Percentiles rank a stretch among this genome's conserved stretches.
Evolutionary conservation across 2,113 vertebrate genomes (phyloP).

Genomic region (Terrapene triunguis): DNA sequence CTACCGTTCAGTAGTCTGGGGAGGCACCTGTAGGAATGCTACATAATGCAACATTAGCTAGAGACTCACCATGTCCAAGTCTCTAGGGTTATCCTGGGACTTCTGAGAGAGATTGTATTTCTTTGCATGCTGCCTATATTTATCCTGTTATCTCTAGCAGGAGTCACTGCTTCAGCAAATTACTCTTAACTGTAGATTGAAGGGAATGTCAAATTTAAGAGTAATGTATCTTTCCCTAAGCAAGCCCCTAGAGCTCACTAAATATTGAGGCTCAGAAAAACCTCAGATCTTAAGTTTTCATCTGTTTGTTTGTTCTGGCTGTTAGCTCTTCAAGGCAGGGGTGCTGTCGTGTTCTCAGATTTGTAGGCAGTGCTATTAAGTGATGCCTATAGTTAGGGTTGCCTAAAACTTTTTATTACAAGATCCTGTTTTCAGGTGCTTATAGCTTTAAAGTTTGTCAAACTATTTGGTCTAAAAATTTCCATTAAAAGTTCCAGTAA

Average conservation of each 20-base stretch:
- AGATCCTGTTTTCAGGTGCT: neutral
- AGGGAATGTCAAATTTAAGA: neutral
- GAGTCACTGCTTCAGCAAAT: neutral
- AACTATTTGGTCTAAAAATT: neutral
- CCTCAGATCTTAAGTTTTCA: neutral
- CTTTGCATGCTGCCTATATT: neutral
- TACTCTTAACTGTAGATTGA: neutral
- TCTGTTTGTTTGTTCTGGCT: neutral
- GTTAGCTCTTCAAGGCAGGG: neutral
- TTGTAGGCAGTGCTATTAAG: neutral
- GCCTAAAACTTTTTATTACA: neutral
- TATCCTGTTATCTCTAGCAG: neutral
- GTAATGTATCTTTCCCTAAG: neutral
- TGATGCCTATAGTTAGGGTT: rapidly evolving
- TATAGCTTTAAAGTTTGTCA: too few relatives aligned
- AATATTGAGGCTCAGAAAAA: neutral
- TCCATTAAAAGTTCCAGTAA: neutral
- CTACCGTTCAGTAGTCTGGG: neutral
- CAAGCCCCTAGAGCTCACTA: neutral
- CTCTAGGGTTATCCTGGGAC: neutral
- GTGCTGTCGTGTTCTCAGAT: too few relatives aligned
- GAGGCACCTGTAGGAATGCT: neutral
- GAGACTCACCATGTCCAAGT: neutral
- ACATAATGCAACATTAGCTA: neutral
- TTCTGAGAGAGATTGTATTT: neutral